Conservation (phyloP, 2,888 invertebrate species). For the Apodemia mormo region DNA sequence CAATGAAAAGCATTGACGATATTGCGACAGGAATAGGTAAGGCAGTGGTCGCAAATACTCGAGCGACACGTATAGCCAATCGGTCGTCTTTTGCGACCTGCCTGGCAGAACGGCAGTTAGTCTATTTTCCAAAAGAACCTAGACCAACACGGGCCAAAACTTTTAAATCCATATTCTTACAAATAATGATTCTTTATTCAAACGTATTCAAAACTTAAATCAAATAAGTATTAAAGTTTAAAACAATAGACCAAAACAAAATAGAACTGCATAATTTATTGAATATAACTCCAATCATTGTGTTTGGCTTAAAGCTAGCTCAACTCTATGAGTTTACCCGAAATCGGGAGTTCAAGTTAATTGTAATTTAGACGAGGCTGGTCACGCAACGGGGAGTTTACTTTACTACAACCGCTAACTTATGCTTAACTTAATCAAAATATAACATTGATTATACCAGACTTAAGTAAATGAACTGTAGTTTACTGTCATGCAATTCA, state of each 20-base stretch:
- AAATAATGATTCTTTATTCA: not conserved
- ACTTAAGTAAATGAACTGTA: too few species aligned
- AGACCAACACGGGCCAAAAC: too few species aligned
- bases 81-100: too few species aligned
- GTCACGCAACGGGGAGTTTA: conserved; percentile 5
- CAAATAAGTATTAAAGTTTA: not conserved
- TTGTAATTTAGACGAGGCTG: conserved; percentile 3
- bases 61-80: too few species aligned
- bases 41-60: too few species aligned
- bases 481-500: too few species aligned
- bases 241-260: not conserved
- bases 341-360: not conserved
- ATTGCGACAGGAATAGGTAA: too few species aligned
- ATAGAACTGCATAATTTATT: not conserved
- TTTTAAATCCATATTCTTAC: too few species aligned
- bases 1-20: too few species aligned
- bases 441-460: not conserved
- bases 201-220: not conserved
- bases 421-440: not conserved
- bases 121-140: too few species aligned
- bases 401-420: not conserved
- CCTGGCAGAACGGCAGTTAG: too few species aligned
- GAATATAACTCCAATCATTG: not conserved
- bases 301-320: not conserved
- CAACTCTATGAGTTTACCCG: not conserved